Base-by-base conservation (phyloP, 2,113 vertebrate species). In the Ardeotis arabs region DNA sequence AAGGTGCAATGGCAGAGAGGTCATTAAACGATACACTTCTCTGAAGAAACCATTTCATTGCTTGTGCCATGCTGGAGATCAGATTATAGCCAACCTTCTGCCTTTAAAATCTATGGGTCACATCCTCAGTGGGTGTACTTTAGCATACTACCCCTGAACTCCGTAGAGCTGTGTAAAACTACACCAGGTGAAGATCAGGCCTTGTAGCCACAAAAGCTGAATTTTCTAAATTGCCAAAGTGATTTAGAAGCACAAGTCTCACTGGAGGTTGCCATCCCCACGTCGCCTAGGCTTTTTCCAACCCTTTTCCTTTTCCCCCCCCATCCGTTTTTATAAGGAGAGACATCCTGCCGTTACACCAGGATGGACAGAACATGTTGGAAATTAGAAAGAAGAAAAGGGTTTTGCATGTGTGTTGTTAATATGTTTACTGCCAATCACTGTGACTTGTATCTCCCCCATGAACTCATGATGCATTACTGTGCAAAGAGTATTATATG, bases 301-400 rank as follows among this genome's bases (percentile, higher is more conserved):
- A 60, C 41, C 74, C 81, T 91, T 93, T 91, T 90, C 64, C 41
- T 86, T 92, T 84, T 87, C 85, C 62, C 87, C 87, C 66, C 31
- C 49, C 58, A n/a, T 56, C 10, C 12, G 29, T 82, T 91, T 96
- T 89, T 53, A 73, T 73, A 84, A 56, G 20, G 31, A 73, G 39
- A 89, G 12, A 41, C 41, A 35, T 47, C 31, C 53, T 92, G 25
- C 66, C 23, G 33, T 92, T 87, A 55, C n/a, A 55, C 25, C 14
- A 69, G 53, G 68, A 67, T 69, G 37, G 58, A 69, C 31, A 56
- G 20, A 92, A 76, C 33, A 23, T 41, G 19, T 37, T 79, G 64
- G 55, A 81, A 87, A 50, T 72, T 1, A 5, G 52, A 75, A 83
- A 78, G 39, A 64, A 64, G 59, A 53, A 69, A 84, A 58, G 12